A percentile compares a stretch with the other conserved stretches of the same genome.
Conservation (phyloP, 2,888 invertebrate species). For the Busseola fusca region DNA sequence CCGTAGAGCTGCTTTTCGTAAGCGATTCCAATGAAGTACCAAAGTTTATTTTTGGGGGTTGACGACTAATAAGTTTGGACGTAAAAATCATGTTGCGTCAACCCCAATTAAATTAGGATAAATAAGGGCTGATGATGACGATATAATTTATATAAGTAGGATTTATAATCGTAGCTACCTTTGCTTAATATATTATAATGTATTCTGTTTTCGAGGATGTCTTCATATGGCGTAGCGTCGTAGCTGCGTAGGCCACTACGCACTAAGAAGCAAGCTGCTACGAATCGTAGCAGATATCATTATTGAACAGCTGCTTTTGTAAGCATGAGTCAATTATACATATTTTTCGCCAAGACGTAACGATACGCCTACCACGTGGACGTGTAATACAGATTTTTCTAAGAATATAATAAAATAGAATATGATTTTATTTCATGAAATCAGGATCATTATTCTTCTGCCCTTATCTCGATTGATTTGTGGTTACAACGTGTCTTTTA, state of each 20-base stretch:
- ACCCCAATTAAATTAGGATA: too few relatives aligned
- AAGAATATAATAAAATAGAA: background rate
- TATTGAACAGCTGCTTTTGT: background rate
- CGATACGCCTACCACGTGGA: background rate
- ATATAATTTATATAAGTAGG: too few relatives aligned
- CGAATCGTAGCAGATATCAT: background rate
- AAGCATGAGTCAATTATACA: background rate
- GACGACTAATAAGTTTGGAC: too few relatives aligned
- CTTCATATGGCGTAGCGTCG: conserved; percentile 4
- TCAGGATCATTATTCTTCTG: background rate
- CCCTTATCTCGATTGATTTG: background rate
- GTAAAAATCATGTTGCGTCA: too few relatives aligned
- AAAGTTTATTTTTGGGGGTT: too few relatives aligned
- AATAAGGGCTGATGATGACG: too few relatives aligned
- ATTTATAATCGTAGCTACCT: background rate
- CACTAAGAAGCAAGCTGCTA: conserved; percentile 10
- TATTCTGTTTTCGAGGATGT: background rate
- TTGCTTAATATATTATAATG: background rate
- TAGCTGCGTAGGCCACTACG: conserved; percentile 44
- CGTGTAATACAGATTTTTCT: background rate
- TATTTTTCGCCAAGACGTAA: background rate
- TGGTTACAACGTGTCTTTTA: too few relatives aligned
- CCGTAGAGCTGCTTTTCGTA: background rate
- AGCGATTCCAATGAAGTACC: too few relatives aligned
- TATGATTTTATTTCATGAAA: background rate